Base-by-base conservation (phyloP, 2,888 invertebrate genomes). In the Timandra comae region DNA sequence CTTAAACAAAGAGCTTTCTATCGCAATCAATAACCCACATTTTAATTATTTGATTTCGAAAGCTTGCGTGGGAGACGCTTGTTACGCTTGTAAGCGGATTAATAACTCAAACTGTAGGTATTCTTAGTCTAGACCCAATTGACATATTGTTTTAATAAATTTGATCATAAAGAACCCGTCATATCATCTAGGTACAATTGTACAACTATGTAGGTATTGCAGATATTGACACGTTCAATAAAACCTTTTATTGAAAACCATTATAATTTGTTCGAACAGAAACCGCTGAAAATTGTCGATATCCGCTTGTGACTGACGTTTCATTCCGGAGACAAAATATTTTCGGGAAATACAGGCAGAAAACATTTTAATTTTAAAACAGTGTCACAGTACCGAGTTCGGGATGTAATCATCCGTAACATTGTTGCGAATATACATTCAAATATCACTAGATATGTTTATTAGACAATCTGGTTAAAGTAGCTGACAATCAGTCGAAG, bases 281-380 rank as follows among this genome's bases (percentile, higher is more conserved):
- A 24, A 38, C 41, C 28, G 44, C 35, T 36, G 43, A 29, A 45
- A 50, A 46, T 42, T 47, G 22, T 35, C 32, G 33, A 38, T 43
- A 20, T 37, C 35, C 23, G 43, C 37, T 45, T 66, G 58, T 39
- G 43, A 43, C 30, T 60, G 65, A 63, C 67, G 41, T 63, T 59
- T 61, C 47, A 65, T 64, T 67, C 55, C 44, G 33, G 41, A 42
- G 30, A 53, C 49, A 59, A 56, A 53, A 52, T 48, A 41, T 36
- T 21, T 33, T 30, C 45, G 45, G 24, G 11, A 21, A 10, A 24
- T 9, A 24, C 2, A 9, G 24, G 6, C 16, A 16, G 6, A 16
- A 16, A 5, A 16, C 16, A 16, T 57, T 56, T 51, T 49, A 55
- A 59, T 59, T 59, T 47, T 33, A 30, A 27, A 37, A n/a, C n/a